phyloP scores from a whole-genome alignment of 2,797 vertebrate genomes.

The Gambelia wislizenii region DNA sequence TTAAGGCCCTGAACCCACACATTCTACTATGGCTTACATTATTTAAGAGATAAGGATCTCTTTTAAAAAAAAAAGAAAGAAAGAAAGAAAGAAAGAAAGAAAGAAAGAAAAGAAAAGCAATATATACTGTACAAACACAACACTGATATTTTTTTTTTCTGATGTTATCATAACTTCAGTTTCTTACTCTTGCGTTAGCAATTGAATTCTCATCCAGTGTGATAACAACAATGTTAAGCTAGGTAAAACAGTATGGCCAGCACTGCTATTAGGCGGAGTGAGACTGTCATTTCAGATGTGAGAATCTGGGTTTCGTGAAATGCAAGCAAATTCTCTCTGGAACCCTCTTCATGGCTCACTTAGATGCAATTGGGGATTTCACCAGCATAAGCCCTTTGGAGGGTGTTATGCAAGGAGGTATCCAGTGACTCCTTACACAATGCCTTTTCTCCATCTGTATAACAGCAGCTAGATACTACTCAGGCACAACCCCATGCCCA shows the following conservation, averaged over 20 bases:
- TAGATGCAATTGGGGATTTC: too few species aligned
- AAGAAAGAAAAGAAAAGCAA: slow-evolving; percentile 36
- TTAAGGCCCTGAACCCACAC: slow-evolving; percentile 26
- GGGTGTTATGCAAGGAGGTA: too few species aligned
- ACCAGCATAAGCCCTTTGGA: too few species aligned
- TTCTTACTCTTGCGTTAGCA: slow-evolving; percentile 66
- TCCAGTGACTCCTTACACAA: too few species aligned
- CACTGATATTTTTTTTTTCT: slow-evolving; percentile 61
- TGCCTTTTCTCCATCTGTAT: too few species aligned
- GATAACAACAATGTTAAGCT: slow-evolving; percentile 62
- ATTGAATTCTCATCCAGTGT: slow-evolving; percentile 75
- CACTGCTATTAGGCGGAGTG: not conserved
- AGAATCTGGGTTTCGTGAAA: not conserved
- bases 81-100: slow-evolving; percentile 45
- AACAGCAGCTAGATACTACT: too few species aligned
- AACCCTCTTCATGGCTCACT: not conserved
- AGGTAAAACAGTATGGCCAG: not conserved
- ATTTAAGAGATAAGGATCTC: slow-evolving; percentile 62
- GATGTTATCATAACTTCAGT: slow-evolving; percentile 69
- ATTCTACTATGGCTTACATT: slow-evolving; percentile 52
- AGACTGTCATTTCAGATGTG: not conserved
- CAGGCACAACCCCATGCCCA: too few species aligned
- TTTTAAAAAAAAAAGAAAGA: slow-evolving; percentile 42
- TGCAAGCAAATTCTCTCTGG: not conserved
- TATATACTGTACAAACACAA: slow-evolving; percentile 40